Conservation (phyloP, 2,797 vertebrate species). For the Pseudochirops corinnae region DNA sequence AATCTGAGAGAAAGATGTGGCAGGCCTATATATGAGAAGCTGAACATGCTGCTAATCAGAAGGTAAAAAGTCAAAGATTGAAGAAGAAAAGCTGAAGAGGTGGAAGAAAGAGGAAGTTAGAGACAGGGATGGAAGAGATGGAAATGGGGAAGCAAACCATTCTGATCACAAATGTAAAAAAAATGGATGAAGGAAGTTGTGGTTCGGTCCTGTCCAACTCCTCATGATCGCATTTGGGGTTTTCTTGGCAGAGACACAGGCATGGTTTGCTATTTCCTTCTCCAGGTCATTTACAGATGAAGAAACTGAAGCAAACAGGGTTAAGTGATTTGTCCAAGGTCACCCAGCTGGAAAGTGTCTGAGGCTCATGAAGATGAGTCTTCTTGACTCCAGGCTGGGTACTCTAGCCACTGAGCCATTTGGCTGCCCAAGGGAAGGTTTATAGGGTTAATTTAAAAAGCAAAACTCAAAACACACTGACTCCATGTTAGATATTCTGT, state of each 20-base stretch:
- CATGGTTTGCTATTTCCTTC: background rate
- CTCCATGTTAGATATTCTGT: conserved; percentile 47
- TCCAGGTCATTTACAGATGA: background rate
- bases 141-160: background rate
- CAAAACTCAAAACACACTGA: conserved; percentile 42
- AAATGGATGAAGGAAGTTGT: background rate
- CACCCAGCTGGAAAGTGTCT: background rate
- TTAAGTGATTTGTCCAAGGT: background rate
- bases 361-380: background rate
- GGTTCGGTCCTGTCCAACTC: background rate
- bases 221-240: background rate
- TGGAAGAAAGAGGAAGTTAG: background rate
- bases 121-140: background rate
- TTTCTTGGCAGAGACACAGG: background rate
- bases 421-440: background rate
- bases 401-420: background rate
- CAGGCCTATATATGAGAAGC: background rate
- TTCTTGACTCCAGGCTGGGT: background rate
- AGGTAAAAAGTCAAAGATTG: background rate
- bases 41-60: background rate
- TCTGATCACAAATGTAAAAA: background rate
- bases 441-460: conserved; percentile 28
- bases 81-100: background rate
- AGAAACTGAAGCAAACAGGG: background rate
- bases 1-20: background rate